A percentile compares a stretch with the other conserved stretches of the same genome.
These are phyloP conservation scores for Oophaga sylvatica DNA, from an alignment of 2,797 vertebrate genomes.

Conservation along the genomic window DNA sequence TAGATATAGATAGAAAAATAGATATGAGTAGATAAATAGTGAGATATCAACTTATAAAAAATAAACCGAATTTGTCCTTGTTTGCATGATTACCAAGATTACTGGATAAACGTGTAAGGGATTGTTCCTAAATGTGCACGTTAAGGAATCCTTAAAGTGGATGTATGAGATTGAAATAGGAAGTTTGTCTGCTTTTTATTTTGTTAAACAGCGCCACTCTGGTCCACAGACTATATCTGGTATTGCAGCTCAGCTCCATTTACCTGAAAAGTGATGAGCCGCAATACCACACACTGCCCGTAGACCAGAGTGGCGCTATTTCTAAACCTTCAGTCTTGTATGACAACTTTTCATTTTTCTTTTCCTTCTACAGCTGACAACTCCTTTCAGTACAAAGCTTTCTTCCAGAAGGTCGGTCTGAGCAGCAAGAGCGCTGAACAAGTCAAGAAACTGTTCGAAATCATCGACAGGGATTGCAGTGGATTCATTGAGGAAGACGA, in stretches of 20 bases:
- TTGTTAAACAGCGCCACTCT: neutral
- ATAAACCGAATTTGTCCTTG: neutral
- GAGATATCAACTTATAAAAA: neutral
- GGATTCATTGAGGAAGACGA: constrained; percentile 82
- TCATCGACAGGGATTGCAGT: constrained; percentile 82
- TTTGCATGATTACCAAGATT: neutral
- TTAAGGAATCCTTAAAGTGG: neutral
- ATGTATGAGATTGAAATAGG: neutral
- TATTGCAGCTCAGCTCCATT: neutral
- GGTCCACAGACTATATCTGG: neutral
- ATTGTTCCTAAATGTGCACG: no score
- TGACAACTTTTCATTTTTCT: no score
- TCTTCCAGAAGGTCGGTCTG: constrained; percentile 79
- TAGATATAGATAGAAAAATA: neutral
- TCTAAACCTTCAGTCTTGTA: neutral
- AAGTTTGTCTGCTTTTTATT: neutral
- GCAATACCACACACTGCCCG: neutral
- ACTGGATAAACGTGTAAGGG: neutral
- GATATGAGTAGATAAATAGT: neutral
- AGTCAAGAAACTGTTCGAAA: constrained; percentile 78
- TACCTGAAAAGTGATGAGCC: neutral
- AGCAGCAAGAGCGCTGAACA: constrained; percentile 75
- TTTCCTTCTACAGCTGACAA: constrained; percentile 75
- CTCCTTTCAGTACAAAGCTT: constrained; percentile 79
- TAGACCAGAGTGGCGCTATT: neutral